Base-by-base conservation (phyloP, 2,113 vertebrate species). In the Acinonyx jubatus region DNA sequence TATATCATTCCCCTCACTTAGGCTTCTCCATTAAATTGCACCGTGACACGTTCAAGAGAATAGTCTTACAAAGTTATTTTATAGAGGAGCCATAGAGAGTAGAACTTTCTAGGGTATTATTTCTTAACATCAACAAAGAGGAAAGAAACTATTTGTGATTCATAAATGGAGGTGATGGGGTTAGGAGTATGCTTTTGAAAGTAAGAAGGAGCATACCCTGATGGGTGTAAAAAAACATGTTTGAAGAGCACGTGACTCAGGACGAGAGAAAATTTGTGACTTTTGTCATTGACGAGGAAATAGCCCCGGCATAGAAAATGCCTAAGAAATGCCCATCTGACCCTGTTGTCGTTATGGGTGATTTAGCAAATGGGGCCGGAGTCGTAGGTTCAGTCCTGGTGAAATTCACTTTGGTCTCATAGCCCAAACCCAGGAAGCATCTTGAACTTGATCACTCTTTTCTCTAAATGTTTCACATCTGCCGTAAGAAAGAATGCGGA, bases 301-400 rank as follows among this genome's bases (percentile, higher is more conserved):
- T 74, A 80, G 29, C 41, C 6, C 13, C 48, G 74, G 69, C 5
- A 5, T 31, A 41, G 81, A 41, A 21, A 6, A 12, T 9, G 63
- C 63, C 61, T 25, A 6, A 41, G 52, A 48, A 27, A 5, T 50
- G 33, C 45, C 33, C 19, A 4, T 0, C 0, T 1, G 41, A 41
- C 45, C 81, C 31, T 33, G 18, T 50, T 8, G 0, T 81, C 29
- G 27, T 50, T 14, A 3, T 13, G 33, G 73, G 19, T 36, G 27
- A 6, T 14, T 21, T 2, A 16, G 65, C 0, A 3, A 78, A 7
- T n/a, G 25, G 27, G 18, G 23, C 65, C 16, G 3, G 78, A 79
- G 41, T 74, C 31, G 0, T 10, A 3, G n/a, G 33, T 14, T 50
- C 66, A 33, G 1, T 94, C 73, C 65, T 65, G 33, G 31, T 19